Conservation (phyloP, 2,888 invertebrate genomes). For the Ophion ellenae region DNA sequence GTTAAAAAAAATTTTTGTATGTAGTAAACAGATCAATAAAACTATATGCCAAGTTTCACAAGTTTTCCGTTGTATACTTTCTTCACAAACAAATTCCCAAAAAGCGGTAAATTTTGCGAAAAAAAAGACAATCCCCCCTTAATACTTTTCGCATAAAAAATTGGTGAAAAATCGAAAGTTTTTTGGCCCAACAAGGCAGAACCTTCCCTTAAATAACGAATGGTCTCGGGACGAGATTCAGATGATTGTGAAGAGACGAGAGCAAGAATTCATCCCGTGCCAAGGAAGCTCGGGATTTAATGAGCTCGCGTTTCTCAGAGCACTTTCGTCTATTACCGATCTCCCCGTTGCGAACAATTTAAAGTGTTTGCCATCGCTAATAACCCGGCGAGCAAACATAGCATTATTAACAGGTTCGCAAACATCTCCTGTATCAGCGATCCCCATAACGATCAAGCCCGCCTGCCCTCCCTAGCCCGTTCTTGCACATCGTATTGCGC, state of each 20-base stretch:
- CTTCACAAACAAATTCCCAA: too few species aligned
- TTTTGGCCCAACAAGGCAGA: too few species aligned
- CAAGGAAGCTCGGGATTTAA: conserved; percentile 24
- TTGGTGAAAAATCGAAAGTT: too few species aligned
- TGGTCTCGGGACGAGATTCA: not conserved
- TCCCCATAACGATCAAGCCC: conserved; percentile 73
- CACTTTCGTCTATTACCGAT: conserved; percentile 66
- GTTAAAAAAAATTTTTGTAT: too few species aligned
- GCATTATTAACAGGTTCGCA: conserved; percentile 83
- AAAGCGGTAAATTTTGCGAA: too few species aligned
- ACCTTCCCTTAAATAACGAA: not conserved
- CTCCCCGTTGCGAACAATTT: conserved; percentile 76
- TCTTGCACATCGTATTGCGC: conserved; percentile 32
- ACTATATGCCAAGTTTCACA: too few species aligned
- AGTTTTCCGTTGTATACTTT: too few species aligned
- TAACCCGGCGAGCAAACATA: conserved; percentile 81
- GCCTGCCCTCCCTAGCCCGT: conserved; percentile 54
- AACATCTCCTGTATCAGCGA: conserved; percentile 81
- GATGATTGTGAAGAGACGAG: not conserved
- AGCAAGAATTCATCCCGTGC: not conserved
- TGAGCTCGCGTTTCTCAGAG: conserved; percentile 19
- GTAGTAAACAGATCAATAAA: too few species aligned
- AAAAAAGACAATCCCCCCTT: too few species aligned
- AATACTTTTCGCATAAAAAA: too few species aligned
- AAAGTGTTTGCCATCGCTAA: conserved; percentile 82